Percentiles rank a stretch among this genome's conserved stretches.
These are phyloP conservation scores for Drosophila burlai DNA, from an alignment of 1,140 invertebrate genomes.

Conservation along the genomic window DNA sequence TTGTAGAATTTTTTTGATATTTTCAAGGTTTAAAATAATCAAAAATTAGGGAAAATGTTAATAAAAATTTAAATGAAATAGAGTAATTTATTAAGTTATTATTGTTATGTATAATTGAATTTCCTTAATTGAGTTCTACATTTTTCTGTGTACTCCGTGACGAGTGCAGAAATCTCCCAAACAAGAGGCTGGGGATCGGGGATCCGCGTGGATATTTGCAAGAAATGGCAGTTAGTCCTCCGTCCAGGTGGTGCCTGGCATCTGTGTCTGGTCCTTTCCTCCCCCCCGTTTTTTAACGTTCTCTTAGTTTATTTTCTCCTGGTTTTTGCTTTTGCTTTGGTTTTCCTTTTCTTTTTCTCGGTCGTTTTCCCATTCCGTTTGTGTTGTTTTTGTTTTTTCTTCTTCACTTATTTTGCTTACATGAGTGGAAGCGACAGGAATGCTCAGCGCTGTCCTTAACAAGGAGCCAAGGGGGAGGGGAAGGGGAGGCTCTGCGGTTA, in stretches of 20 bases:
- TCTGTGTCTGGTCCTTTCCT: constrained; percentile 40
- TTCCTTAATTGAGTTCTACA: not conserved
- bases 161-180: not conserved
- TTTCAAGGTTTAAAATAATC: too few species aligned
- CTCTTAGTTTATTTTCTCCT: not conserved
- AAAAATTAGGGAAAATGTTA: too few species aligned
- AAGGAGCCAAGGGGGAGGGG: not conserved
- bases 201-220: constrained; percentile 42
- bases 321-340: constrained; percentile 3
- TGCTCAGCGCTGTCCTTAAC: constrained; percentile 53
- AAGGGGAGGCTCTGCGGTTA: constrained; percentile 50
- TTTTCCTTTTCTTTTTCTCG: constrained; percentile 11
- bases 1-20: too few species aligned
- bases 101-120: not conserved
- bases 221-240: constrained; percentile 59
- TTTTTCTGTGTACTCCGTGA: not conserved
- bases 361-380: constrained; percentile 22
- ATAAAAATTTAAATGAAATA: too few species aligned
- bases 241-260: constrained; percentile 53
- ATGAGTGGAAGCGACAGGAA: constrained; percentile 74
- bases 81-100: not conserved
- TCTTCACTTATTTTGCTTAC: constrained; percentile 66
- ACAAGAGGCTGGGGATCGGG: not conserved
- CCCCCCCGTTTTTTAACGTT: constrained; percentile 4
- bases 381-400: constrained; percentile 47